These are phyloP conservation scores for Metacarcinus magister DNA, from an alignment of 2,888 invertebrate species.

Conservation along the genomic window DNA sequence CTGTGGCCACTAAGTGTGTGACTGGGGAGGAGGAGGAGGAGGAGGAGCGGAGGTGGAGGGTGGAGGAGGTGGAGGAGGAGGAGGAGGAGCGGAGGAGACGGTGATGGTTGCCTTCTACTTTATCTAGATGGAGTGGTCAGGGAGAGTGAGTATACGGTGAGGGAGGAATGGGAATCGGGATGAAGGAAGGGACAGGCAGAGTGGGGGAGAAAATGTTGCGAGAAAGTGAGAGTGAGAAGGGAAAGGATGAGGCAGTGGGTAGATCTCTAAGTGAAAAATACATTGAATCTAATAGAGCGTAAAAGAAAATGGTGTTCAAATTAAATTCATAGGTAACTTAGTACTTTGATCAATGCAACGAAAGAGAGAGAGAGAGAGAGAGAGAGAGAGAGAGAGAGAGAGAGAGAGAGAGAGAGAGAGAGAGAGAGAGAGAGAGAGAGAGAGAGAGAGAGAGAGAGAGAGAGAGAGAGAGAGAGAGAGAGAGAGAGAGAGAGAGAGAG, in stretches of 20 bases:
- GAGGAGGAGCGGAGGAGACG: not conserved
- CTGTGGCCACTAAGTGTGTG: constrained; percentile 14
- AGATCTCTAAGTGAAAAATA: not conserved
- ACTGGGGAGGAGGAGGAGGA: not conserved
- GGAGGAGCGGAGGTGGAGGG: no score
- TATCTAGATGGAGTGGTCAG: constrained; percentile 34
- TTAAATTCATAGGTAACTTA: not conserved
- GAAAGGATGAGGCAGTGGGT: not conserved
- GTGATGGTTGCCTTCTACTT: constrained; percentile 12
- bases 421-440: no score
- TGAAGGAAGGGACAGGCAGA: not conserved
- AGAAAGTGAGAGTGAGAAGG: constrained; percentile 7
- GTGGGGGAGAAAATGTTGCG: not conserved
- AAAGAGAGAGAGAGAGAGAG: constrained; percentile 10
- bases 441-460: no score
- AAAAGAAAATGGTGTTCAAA: not conserved
- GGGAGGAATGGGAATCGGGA: constrained; percentile 12
- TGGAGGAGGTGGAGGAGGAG: not conserved
- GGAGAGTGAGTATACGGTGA: not conserved
- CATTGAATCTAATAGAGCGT: not conserved
- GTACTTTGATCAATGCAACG: not conserved
- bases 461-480: no score
- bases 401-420: constrained; percentile 63
- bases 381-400: constrained; percentile 63
- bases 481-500: no score